These are phyloP conservation scores for Sebastiscus tertius DNA, from an alignment of 2,797 vertebrate species.

Conservation along the genomic window DNA sequence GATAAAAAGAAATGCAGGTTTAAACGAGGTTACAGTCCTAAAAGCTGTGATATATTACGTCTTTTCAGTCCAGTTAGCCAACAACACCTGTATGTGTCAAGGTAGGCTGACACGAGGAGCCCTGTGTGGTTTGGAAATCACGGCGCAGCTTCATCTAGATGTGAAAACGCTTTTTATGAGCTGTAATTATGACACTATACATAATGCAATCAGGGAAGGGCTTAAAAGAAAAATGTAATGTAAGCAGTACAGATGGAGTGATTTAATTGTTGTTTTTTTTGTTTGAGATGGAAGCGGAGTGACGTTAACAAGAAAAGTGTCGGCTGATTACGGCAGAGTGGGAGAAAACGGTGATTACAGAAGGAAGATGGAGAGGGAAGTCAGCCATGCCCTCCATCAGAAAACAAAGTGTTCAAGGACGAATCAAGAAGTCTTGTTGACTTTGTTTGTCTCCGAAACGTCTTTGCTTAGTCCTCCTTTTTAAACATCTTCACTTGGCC, in stretches of 20 bases:
- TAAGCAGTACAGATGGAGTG: constrained; percentile 43
- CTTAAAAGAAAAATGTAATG: background rate
- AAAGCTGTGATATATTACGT: background rate
- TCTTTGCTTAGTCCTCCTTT: constrained; percentile 66
- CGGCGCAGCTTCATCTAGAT: constrained; percentile 17
- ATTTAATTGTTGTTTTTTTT: constrained; percentile 52
- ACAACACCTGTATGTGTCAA: constrained; percentile 29
- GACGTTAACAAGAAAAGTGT: constrained; percentile 42
- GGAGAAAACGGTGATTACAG: constrained; percentile 49
- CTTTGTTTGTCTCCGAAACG: constrained; percentile 52
- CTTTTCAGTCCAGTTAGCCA: background rate
- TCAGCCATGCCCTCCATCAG: constrained; percentile 27
- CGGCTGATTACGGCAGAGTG: constrained; percentile 60
- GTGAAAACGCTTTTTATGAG: constrained; percentile 41
- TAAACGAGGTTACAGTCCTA: background rate
- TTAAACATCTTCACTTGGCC: constrained; percentile 66
- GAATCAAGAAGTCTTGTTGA: constrained; percentile 48
- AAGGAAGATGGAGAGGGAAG: constrained; percentile 32
- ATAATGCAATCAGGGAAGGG: constrained; percentile 46
- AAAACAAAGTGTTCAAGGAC: constrained; percentile 67
- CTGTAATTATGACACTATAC: constrained; percentile 56
- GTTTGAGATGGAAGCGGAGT: constrained; percentile 36
- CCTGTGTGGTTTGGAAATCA: constrained; percentile 18
- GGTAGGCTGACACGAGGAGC: constrained; percentile 18
- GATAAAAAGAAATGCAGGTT: background rate